Conservation (phyloP, 1,140 invertebrate genomes). For the Trichomalopsis sarcophagae region DNA sequence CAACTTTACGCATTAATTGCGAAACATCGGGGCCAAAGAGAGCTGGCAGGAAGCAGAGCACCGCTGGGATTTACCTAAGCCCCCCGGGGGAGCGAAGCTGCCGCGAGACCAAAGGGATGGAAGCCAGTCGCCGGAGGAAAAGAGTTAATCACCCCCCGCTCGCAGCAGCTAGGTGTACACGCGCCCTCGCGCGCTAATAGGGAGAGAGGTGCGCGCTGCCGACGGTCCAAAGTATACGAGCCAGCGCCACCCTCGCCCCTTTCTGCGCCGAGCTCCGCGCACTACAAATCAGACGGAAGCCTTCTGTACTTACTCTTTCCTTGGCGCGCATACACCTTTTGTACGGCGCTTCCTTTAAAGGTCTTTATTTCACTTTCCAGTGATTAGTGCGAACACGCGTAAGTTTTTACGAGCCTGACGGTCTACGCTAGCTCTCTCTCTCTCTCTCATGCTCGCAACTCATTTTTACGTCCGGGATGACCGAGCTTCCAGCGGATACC, state of each 20-base stretch:
- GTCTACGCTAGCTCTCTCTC: too few species aligned
- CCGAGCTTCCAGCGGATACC: neutral
- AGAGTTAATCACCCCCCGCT: slow-evolving; percentile 60
- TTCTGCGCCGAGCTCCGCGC: slow-evolving; percentile 11
- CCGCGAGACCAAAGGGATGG: slow-evolving; percentile 40
- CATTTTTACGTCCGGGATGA: neutral
- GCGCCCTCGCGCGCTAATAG: slow-evolving; percentile 47
- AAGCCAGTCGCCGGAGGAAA: slow-evolving; percentile 48
- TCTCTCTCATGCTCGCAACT: too few species aligned
- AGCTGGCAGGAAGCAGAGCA: slow-evolving; percentile 54
- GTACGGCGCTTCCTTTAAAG: neutral
- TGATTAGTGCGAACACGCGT: slow-evolving; percentile 45
- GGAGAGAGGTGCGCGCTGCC: neutral
- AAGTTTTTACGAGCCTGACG: slow-evolving; percentile 39
- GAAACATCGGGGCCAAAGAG: slow-evolving; percentile 57
- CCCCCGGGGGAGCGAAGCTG: slow-evolving; percentile 54
- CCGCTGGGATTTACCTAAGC: slow-evolving; percentile 61
- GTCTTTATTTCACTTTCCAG: slow-evolving; percentile 46
- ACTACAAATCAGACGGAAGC: slow-evolving; percentile 46
- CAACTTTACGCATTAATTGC: slow-evolving; percentile 63
- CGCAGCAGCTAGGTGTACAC: slow-evolving; percentile 55
- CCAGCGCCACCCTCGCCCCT: neutral
- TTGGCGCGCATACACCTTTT: neutral
- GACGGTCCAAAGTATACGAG: slow-evolving; percentile 18
- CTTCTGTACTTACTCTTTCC: slow-evolving; percentile 28